Evolutionary conservation across 2,797 vertebrate genomes (phyloP), one percentile per base, ranked within the genome.

Genomic region (Hydrocynus forskahlii): DNA sequence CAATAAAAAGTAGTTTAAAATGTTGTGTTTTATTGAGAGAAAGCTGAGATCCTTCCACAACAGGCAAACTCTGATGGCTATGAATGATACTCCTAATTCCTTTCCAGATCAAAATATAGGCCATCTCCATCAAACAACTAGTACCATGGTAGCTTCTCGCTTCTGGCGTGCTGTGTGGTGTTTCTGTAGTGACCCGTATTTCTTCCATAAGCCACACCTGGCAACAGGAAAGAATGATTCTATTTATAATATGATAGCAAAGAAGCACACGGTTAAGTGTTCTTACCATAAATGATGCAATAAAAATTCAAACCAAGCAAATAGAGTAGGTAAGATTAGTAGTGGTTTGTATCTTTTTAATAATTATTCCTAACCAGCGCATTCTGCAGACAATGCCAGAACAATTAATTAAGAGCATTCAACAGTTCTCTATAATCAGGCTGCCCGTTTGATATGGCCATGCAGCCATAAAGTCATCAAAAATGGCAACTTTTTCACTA

Each of bases 191-290:
- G 19, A 52, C 62, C 79, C 59, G 55, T 25, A 45, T 35, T 29
- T 72, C 69, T 55, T 72, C 69, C 50, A 72, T 50, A 52, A 55
- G 43, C n/a, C 73, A 54, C 50, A 70, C 73, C 66, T 81, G 45
- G 0, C 17, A 25, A 5, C 21, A 8, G 3, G 0, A 9, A 6
- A 29, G 1, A 60, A n/a, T 12, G 4, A 1, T 69, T 60, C 23
- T 38, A 19, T 38, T 66, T 40, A 43, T 40, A 40, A 2, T 6
- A 38, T 16, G 25, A 50, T 5, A 71, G n/a, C 21, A 70, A 52
- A 0, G 4, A 9, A 38, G 13, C 25, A 19, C 12, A 8, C 40
- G 9, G 45, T 25, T 52, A 50, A 68, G 1, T 45, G 17, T 2
- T 17, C 17, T 50, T 68, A 68, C 9, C 43, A 8, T 9, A 43